Evolutionary conservation across 2,113 vertebrate genomes (phyloP).

Genomic region (Cranoglanis bouderius): DNA sequence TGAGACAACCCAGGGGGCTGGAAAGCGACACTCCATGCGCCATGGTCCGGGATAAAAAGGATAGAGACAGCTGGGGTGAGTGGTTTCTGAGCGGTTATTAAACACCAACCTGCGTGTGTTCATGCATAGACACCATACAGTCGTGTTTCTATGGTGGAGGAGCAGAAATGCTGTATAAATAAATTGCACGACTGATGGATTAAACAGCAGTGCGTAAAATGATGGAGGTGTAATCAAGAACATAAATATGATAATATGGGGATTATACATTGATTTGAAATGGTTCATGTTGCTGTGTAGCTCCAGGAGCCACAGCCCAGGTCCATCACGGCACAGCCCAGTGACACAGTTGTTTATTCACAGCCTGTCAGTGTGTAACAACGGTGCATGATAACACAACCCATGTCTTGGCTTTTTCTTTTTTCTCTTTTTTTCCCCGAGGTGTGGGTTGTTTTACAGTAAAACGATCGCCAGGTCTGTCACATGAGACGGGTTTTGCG

Average conservation of each 20-base stretch:
- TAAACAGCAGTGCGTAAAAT: background rate
- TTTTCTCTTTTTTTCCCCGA: background rate
- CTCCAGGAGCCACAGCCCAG: constrained; percentile 39
- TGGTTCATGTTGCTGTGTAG: background rate
- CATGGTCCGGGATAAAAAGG: constrained; percentile 84
- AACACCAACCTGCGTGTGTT: constrained; percentile 20
- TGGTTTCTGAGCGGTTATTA: constrained; percentile 56
- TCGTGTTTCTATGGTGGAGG: background rate
- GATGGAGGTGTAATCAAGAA: background rate
- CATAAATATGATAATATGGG: background rate
- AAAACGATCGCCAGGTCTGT: background rate
- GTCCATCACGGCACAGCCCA: constrained; percentile 9
- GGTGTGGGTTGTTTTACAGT: constrained; percentile 4
- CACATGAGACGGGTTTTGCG: constrained; percentile 2
- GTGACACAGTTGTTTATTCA: constrained; percentile 35
- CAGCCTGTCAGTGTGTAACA: background rate
- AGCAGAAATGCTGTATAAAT: background rate
- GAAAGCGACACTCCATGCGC: constrained; percentile 51
- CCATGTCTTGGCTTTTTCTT: background rate
- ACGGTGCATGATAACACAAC: background rate
- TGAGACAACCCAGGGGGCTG: constrained; percentile 42
- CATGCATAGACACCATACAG: constrained; percentile 4
- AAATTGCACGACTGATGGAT: background rate
- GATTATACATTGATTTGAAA: background rate
- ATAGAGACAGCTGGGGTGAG: constrained; percentile 94